Conservation (phyloP, 2,888 invertebrate species). For the Cacoxenus indagator region DNA sequence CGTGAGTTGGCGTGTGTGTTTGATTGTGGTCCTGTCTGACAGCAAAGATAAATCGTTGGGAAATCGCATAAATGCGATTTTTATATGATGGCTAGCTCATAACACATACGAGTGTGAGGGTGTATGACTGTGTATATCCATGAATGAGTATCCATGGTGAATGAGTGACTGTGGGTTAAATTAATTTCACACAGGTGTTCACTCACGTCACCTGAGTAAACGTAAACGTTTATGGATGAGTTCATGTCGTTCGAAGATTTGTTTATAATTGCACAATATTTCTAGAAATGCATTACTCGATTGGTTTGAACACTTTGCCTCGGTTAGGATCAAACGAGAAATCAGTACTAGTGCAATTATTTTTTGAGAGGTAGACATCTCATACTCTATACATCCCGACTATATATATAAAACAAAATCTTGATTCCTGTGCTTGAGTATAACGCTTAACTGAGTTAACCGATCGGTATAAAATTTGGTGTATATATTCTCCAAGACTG, state of each 20-base stretch:
- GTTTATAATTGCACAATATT: not conserved
- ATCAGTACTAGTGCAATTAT: too few species aligned
- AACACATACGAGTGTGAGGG: not conserved
- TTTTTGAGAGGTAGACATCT: too few species aligned
- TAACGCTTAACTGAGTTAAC: too few species aligned
- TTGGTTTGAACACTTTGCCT: too few species aligned
- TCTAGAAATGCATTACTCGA: not conserved
- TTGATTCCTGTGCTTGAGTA: too few species aligned
- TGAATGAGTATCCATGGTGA: too few species aligned
- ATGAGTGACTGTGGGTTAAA: not conserved
- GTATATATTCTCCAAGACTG: too few species aligned
- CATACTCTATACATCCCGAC: too few species aligned
- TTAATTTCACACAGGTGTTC: slow-evolving; percentile 2
- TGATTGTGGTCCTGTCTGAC: slow-evolving; percentile 54
- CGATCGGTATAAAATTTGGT: too few species aligned
- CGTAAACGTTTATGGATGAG: not conserved
- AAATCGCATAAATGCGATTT: slow-evolving; percentile 63
- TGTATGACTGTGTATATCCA: not conserved
- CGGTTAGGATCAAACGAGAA: too few species aligned
- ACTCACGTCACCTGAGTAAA: not conserved
- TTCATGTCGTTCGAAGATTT: slow-evolving; percentile 13
- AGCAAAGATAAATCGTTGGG: slow-evolving; percentile 60
- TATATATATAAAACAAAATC: too few species aligned
- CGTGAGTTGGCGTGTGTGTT: slow-evolving; percentile 27
- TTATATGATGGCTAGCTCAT: slow-evolving; percentile 41